Conservation (phyloP, 2,113 vertebrate genomes). For the Bungarus multicinctus region DNA sequence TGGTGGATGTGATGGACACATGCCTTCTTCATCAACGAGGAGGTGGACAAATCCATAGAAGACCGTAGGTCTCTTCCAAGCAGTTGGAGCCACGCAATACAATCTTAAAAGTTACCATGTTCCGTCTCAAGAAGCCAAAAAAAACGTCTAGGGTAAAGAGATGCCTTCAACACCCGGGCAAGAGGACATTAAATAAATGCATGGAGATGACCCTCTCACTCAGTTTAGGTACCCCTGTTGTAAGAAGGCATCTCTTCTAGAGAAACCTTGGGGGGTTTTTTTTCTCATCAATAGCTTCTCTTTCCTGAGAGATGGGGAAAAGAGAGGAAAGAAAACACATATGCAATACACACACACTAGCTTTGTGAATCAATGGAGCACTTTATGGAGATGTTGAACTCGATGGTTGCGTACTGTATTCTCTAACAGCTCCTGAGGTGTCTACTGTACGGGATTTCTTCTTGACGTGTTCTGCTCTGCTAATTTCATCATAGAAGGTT, state of each 20-base stretch:
- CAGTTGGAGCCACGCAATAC: not conserved
- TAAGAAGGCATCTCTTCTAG: slow-evolving; percentile 26
- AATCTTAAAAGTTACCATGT: accelerated
- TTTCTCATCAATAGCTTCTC: not conserved
- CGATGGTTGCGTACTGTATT: slow-evolving; percentile 38
- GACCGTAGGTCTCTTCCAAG: not conserved
- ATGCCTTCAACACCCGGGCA: not conserved
- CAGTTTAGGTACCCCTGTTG: not conserved
- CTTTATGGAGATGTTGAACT: slow-evolving; percentile 69
- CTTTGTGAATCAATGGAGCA: slow-evolving; percentile 75
- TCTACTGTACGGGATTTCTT: slow-evolving; percentile 47
- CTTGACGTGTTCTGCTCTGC: slow-evolving; percentile 14
- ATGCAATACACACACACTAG: slow-evolving; percentile 58
- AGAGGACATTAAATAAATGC: not conserved
- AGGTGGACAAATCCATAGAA: not conserved
- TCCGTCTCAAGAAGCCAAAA: slow-evolving; percentile 24
- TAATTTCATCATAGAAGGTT: not conserved
- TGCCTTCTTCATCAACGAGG: not conserved
- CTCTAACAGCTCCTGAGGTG: slow-evolving; percentile 37
- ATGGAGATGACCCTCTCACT: not conserved
- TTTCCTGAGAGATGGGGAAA: not conserved
- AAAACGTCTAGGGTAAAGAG: not conserved
- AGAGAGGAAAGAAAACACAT: not conserved
- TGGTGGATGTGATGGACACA: not conserved
- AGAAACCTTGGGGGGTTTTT: not conserved